Evolutionary conservation across 2,888 invertebrate genomes (phyloP).

Genomic region (Agrilus mali): DNA sequence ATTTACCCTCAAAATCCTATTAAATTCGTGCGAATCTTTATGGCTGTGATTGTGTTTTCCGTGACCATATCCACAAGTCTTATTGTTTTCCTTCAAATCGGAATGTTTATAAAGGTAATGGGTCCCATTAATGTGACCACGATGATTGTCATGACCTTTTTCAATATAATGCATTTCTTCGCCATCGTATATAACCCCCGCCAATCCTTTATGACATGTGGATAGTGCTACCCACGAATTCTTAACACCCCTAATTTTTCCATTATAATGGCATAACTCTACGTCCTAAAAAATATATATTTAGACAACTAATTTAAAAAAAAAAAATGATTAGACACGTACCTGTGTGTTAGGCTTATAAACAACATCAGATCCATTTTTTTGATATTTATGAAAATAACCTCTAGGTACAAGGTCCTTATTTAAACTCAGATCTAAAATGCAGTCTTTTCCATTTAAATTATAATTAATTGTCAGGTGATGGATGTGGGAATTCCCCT

Average conservation of each 20-base stretch:
- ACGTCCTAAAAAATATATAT: slow-evolving; percentile 42
- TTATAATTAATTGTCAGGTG: slow-evolving; percentile 51
- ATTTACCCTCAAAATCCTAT: slow-evolving; percentile 54
- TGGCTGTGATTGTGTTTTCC: slow-evolving; percentile 5
- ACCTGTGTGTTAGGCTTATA: slow-evolving; percentile 45
- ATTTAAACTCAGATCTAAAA: slow-evolving; percentile 61
- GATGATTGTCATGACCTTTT: slow-evolving; percentile 20
- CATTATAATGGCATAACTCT: slow-evolving; percentile 66
- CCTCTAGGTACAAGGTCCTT: slow-evolving; percentile 55
- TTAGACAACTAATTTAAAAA: background rate
- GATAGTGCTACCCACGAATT: slow-evolving; percentile 76
- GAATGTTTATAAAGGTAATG: slow-evolving; percentile 57
- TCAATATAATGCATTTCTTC: slow-evolving; percentile 61
- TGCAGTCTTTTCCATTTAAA: slow-evolving; percentile 50
- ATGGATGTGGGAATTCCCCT: slow-evolving; percentile 37
- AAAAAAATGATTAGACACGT: slow-evolving; percentile 12
- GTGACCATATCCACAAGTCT: slow-evolving; percentile 42
- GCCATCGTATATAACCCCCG: slow-evolving; percentile 73
- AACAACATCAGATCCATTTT: slow-evolving; percentile 40
- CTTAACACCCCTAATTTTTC: slow-evolving; percentile 53
- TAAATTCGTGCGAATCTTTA: slow-evolving; percentile 34
- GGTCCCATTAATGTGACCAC: slow-evolving; percentile 17
- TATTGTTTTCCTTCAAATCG: slow-evolving; percentile 44
- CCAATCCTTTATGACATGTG: slow-evolving; percentile 57
- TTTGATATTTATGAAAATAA: slow-evolving; percentile 50